Evolutionary conservation across 64 coral and sea anemone genomes (phyloP).

Genomic region (Hydrozoanthus tunicans): DNA sequence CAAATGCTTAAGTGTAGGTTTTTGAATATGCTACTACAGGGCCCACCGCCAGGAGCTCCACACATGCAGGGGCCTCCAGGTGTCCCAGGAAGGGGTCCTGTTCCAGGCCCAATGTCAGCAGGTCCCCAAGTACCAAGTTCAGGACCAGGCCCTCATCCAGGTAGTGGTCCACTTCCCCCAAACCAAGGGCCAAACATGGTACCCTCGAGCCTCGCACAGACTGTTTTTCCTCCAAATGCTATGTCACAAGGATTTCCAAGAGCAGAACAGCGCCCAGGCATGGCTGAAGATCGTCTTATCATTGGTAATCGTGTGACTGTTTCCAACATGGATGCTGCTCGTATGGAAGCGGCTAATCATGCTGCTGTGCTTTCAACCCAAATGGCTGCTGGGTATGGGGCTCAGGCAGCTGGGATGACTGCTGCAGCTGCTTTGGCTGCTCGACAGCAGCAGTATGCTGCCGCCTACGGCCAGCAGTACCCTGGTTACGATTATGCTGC

Average conservation of each 20-base stretch:
- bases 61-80: constrained; percentile 43
- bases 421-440: constrained; percentile 53
- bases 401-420: constrained; percentile 46
- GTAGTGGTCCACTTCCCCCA: constrained; percentile 24
- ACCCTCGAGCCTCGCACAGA: constrained; percentile 35
- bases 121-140: constrained; percentile 52
- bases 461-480: constrained; percentile 49
- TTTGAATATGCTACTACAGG: not conserved
- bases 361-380: constrained; percentile 51
- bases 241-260: constrained; percentile 45
- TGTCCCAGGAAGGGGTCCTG: constrained; percentile 40
- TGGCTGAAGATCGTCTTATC: constrained; percentile 49
- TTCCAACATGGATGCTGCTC: constrained; percentile 55
- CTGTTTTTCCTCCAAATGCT: constrained; percentile 38
- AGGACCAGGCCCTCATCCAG: constrained; percentile 19
- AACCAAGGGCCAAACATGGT: constrained; percentile 43
- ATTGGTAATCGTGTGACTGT: constrained; percentile 53
- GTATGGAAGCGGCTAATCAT: constrained; percentile 53
- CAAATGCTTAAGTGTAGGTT: not conserved
- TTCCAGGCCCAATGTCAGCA: constrained; percentile 32
- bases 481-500: constrained; percentile 58
- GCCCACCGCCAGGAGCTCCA: constrained; percentile 42
- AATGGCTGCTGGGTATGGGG: constrained; percentile 55
- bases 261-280: constrained; percentile 26
- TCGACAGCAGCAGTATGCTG: constrained; percentile 58